These are phyloP conservation scores for Crotalus tigris DNA, from an alignment of 2,113 vertebrate genomes.

Conservation along the genomic window DNA sequence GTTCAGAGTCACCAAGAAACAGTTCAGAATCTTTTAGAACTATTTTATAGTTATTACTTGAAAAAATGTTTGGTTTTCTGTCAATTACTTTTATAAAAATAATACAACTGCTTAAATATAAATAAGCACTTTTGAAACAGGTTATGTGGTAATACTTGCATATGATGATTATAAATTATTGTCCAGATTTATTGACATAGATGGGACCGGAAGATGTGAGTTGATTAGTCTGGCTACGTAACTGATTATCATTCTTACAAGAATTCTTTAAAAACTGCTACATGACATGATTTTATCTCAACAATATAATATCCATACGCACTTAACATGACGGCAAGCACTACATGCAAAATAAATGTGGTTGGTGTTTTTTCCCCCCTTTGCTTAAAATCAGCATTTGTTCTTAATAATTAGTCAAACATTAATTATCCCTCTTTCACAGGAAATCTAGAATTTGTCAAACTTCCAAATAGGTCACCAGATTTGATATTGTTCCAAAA, in stretches of 20 bases:
- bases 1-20: not conserved
- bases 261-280: constrained; percentile 16
- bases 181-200: constrained; percentile 24
- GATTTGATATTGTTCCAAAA: not conserved
- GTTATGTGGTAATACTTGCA: not conserved
- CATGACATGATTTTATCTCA: constrained; percentile 43
- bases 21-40: constrained; percentile 19
- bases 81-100: not conserved
- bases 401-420: constrained; percentile 34
- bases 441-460: constrained; percentile 39
- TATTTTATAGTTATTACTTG: not conserved
- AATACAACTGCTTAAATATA: not conserved
- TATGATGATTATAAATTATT: constrained; percentile 11
- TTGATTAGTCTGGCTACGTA: constrained; percentile 10
- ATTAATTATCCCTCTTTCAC: constrained; percentile 21
- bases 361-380: not conserved
- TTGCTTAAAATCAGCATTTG: constrained; percentile 46
- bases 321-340: constrained; percentile 60
- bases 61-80: constrained; percentile 16
- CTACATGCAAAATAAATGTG: constrained; percentile 61
- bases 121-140: not conserved
- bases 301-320: constrained; percentile 59
- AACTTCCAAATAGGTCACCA: constrained; percentile 10
- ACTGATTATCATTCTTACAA: constrained; percentile 24
- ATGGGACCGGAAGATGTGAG: constrained; percentile 22